Percentiles rank a stretch among this genome's conserved stretches.
phyloP scores from a whole-genome alignment of 2,888 invertebrate species.

The Standfussiana lucernea region DNA sequence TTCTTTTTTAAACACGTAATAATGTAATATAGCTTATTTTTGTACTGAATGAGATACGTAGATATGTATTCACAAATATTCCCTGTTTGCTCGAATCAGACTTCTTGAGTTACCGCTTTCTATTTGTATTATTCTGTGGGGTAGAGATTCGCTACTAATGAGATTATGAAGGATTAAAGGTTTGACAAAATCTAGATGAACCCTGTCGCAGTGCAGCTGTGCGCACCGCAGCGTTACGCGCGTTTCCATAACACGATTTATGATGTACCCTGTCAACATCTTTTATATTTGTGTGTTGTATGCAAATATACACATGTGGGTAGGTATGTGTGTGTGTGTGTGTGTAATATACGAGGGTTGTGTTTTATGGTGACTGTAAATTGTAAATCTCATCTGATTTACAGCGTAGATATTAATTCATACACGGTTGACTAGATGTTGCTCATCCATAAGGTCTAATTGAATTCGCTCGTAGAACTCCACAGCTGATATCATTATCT shows the following conservation, averaged over 20 bases:
- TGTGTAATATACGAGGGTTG: conserved; percentile 2
- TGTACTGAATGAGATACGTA: neutral
- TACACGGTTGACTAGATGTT: neutral
- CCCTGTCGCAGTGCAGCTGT: conserved; percentile 49
- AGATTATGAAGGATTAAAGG: neutral
- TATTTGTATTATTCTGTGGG: neutral
- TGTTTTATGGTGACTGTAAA: conserved; percentile 20
- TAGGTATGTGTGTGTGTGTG: conserved; percentile 7
- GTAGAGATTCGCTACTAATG: neutral
- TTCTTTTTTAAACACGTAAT: neutral
- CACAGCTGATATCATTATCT: neutral
- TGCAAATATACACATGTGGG: neutral
- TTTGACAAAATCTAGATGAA: conserved; percentile 2
- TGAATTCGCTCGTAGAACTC: neutral
- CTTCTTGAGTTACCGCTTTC: neutral
- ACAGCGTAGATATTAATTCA: conserved; percentile 2
- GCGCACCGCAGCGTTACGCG: conserved; percentile 18
- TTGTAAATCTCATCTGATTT: neutral
- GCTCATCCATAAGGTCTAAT: neutral
- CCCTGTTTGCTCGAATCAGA: neutral
- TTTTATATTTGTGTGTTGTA: conserved; percentile 17
- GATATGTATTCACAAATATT: neutral
- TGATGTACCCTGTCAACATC: conserved; percentile 28
- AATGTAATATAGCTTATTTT: neutral
- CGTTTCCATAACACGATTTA: conserved; percentile 19